Percentiles rank a stretch among this genome's conserved stretches.
phyloP scores from a whole-genome alignment of 2,113 vertebrate species.

The Heliornis fulica region DNA sequence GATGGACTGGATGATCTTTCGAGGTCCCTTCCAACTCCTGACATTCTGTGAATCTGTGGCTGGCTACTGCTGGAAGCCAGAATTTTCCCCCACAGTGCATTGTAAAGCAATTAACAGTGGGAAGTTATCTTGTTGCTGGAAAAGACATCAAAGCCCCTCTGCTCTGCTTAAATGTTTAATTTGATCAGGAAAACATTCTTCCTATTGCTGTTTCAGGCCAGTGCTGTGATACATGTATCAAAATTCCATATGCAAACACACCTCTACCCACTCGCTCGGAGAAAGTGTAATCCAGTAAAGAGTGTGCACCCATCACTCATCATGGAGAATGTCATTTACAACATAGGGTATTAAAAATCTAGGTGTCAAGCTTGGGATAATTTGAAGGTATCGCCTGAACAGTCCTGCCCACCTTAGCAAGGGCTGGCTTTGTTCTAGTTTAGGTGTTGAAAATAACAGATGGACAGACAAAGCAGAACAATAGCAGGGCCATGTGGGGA shows the following conservation, averaged over 20 bases:
- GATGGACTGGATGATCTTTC: too few relatives aligned
- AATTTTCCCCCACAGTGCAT: accelerated
- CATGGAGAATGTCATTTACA: too few relatives aligned
- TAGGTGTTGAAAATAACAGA: background rate
- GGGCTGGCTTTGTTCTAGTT: background rate
- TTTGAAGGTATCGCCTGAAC: background rate
- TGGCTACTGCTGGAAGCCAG: background rate
- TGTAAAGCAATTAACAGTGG: background rate
- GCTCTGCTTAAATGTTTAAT: background rate
- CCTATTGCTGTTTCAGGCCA: background rate
- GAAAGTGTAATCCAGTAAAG: background rate
- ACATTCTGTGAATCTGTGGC: too few relatives aligned
- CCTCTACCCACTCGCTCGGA: background rate
- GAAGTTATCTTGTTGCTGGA: background rate
- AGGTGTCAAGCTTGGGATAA: accelerated
- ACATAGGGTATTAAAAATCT: background rate
- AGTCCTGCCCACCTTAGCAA: background rate
- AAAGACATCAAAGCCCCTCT: background rate
- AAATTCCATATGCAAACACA: background rate
- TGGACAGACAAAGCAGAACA: background rate
- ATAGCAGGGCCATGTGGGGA: background rate
- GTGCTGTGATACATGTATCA: background rate
- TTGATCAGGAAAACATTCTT: background rate
- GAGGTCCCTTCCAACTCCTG: too few relatives aligned
- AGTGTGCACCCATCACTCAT: background rate